Evolutionary conservation across 2,888 invertebrate species (phyloP), one percentile per base, ranked within the genome.

Genomic region (Apoda limacodes): DNA sequence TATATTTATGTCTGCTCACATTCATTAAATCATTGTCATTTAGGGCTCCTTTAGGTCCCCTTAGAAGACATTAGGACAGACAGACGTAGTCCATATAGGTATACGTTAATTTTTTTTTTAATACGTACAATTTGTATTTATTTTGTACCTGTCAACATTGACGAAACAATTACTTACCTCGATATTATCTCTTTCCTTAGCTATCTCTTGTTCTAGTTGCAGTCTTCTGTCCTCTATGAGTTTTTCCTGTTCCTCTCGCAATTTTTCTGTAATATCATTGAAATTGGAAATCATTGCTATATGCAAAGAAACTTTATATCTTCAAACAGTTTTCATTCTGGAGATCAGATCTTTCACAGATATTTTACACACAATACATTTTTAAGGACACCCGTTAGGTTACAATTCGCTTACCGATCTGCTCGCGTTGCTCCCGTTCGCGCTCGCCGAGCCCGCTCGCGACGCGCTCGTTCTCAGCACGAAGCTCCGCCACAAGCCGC

Each of bases 381-480:
- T 14, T n/a, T 14, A 9, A 27, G 9, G 12, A 11, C 3, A 10
- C 19, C 17, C 19, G 9, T 10, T 19, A 19, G 6, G 6, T 19
- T 19, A 19, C 19, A 19, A 9, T 19, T 6, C 6, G 19, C 42
- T 42, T 13, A 70, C 75, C 71, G 2, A 67, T 40, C 15, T 63
- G 52, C 9, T 48, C 45, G 13, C 50, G 45, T 33, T 58, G 57
- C 7, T 37, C 62, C 2, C 85, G 82, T 10, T 86, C 85, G 7
- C 82, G 76, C 21, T 85, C 66, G 34, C 84, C 85, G 4, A 85
- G 62, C 36, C 88, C 89, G 28, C 86, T 82, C 2, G 91, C 80
- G 46, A 86, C 88, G 23, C 85, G 78, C 43, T 87, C 85, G 53
- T 88, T 88, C 30, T 85, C 74, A 0, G 85, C 82, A 9, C 88